A percentile compares a stretch with the other conserved stretches of the same genome.
These are phyloP conservation scores for Puffinus mauretanicus DNA, from an alignment of 2,113 vertebrate genomes.

Conservation along the genomic window DNA sequence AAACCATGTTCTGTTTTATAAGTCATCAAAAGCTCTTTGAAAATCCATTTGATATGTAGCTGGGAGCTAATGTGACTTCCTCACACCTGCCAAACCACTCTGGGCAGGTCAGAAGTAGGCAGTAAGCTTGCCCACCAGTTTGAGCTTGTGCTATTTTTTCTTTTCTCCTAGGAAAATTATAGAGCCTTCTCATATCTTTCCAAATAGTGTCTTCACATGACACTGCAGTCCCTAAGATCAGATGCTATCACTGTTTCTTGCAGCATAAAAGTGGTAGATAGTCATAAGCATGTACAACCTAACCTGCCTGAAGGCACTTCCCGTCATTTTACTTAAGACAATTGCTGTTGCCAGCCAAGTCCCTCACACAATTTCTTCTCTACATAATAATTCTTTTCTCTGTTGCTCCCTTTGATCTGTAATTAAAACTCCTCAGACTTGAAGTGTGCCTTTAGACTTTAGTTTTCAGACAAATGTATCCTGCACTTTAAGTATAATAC, in stretches of 20 bases:
- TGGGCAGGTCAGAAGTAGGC: slow-evolving; percentile 44
- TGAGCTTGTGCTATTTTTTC: not conserved
- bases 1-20: slow-evolving; percentile 54
- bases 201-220: not conserved
- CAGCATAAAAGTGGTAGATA: not conserved
- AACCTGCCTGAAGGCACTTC: not conserved
- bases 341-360: not conserved
- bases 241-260: not conserved
- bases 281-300: not conserved
- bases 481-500: not conserved
- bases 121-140: not conserved
- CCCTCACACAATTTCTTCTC: not conserved
- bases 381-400: not conserved
- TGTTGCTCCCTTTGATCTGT: not conserved
- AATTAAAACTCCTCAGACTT: not conserved
- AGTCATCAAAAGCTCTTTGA: slow-evolving; percentile 65
- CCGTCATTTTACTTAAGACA: not conserved
- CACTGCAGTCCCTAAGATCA: not conserved
- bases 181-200: not conserved
- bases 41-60: slow-evolving; percentile 52
- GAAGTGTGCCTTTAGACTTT: not conserved
- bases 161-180: not conserved
- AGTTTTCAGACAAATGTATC: not conserved
- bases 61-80: slow-evolving; percentile 19
- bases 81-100: slow-evolving; percentile 31